Conservation (phyloP, 2,797 vertebrate species). For the Epinephelus awoara region DNA sequence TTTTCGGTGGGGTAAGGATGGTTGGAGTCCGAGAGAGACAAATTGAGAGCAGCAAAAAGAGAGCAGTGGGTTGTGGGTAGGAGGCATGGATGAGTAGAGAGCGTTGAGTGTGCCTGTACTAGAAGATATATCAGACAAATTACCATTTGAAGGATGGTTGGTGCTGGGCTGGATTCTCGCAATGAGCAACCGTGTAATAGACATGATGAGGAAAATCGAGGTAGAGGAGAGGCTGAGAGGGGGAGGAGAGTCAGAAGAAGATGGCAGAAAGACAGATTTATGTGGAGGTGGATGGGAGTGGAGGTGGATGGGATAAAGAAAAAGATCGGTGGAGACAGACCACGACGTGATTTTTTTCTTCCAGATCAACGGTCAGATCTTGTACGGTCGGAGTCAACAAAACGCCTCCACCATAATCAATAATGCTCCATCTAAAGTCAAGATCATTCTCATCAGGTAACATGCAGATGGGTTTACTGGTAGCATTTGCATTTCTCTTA, state of each 20-base stretch:
- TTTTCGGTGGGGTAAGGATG: slow-evolving; percentile 13
- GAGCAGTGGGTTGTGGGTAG: slow-evolving; percentile 39
- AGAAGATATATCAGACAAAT: slow-evolving; percentile 59
- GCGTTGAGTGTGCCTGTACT: neutral
- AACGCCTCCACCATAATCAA: slow-evolving; percentile 94
- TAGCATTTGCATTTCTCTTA: neutral
- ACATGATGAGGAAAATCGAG: slow-evolving; percentile 37
- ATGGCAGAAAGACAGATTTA: slow-evolving; percentile 29
- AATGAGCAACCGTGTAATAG: slow-evolving; percentile 36
- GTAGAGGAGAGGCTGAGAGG: slow-evolving; percentile 8
- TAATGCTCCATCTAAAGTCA: slow-evolving; percentile 91
- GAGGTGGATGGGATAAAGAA: slow-evolving; percentile 10
- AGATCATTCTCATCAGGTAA: slow-evolving; percentile 94
- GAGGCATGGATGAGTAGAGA: slow-evolving; percentile 20
- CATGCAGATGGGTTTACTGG: too few relatives aligned
- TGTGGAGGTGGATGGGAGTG: slow-evolving; percentile 6
- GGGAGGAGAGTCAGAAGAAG: neutral
- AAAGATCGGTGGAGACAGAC: neutral
- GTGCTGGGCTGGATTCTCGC: slow-evolving; percentile 20
- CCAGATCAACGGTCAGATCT: slow-evolving; percentile 96
- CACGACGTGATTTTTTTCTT: slow-evolving; percentile 36
- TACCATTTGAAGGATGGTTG: slow-evolving; percentile 52
- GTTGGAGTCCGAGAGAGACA: slow-evolving; percentile 33
- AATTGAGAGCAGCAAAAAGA: slow-evolving; percentile 29
- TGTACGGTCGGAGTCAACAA: slow-evolving; percentile 94